Base-by-base conservation (phyloP, 2,113 vertebrate genomes). In the Oryzias curvinotus region DNA sequence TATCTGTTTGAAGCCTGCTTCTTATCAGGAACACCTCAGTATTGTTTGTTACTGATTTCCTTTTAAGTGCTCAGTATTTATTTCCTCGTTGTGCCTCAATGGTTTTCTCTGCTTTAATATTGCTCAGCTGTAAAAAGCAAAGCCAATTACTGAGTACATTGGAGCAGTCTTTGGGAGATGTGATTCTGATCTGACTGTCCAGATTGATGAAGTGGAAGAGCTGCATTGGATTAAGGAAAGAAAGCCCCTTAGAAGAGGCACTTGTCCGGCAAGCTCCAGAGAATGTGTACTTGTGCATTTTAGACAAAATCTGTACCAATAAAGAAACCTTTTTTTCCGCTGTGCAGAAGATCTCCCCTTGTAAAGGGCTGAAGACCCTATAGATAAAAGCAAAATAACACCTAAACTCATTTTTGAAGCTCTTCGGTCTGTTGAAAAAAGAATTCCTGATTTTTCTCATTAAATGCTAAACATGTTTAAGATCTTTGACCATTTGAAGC, bases 171-270 rank as follows among this genome's bases (percentile, higher is more conserved):
- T 83, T 85, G 76, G 77, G 78, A 71, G 60, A 79, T 83, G 72
- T 78, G 76, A 71, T 87, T 85, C 80, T 78, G 82, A 85, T 83
- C 79, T 78, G 61, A 57, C 77, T 67, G 46, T 81, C 61, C 26
- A 45, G 58, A 76, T 65, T 88, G 83, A 92, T 87, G 78, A 73
- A 57, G 80, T 85, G 87, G 83, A 87, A 88, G 86, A 84, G 73
- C 77, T 77, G 51, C 59, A 60, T 79, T 16, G 80, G 80, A 80
- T 85, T 79, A 66, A 65, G 68, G 53, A 87, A 56, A 50, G 16
- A 8, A 18, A 47, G 45, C 45, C 45, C 43, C n/a, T 7, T 18
- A 47, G 45, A 3, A 14, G 5, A 47, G 45, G 45, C 45, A 10
- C 8, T 36, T 36, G 36, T 36, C 10, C 36, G 3, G 12, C 12